A percentile compares a stretch with the other conserved stretches of the same genome.
phyloP scores from a whole-genome alignment of 1,140 invertebrate species.

The Temnothorax curvispinosus region DNA sequence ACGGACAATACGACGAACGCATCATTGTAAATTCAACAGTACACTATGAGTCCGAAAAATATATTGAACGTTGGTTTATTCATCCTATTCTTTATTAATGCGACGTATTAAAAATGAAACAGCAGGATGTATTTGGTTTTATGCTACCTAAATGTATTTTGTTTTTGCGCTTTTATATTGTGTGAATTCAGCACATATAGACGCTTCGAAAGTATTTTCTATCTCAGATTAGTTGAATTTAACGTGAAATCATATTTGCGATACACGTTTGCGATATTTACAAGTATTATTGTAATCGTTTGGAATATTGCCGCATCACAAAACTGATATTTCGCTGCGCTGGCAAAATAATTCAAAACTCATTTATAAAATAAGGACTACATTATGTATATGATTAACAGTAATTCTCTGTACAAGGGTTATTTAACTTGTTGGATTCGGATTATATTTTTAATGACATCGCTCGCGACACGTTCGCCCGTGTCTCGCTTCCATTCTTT shows the following conservation, averaged over 20 bases:
- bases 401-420: background rate
- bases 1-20: slow-evolving; percentile 23
- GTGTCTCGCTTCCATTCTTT: background rate
- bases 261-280: too few relatives aligned
- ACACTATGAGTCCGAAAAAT: background rate
- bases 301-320: background rate
- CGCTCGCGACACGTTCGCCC: background rate
- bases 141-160: background rate
- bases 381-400: background rate
- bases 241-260: background rate
- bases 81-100: slow-evolving; percentile 32
- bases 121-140: background rate
- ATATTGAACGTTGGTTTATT: background rate
- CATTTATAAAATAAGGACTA: background rate
- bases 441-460: background rate
- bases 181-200: background rate
- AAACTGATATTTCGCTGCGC: background rate
- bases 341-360: background rate
- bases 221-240: background rate
- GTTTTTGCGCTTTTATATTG: background rate
- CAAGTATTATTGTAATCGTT: background rate
- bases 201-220: background rate
- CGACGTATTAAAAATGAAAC: slow-evolving; percentile 15
- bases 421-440: background rate
- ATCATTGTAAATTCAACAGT: slow-evolving; percentile 31